phyloP scores from a whole-genome alignment of 1,140 invertebrate genomes.

The Danaus melanippus region DNA sequence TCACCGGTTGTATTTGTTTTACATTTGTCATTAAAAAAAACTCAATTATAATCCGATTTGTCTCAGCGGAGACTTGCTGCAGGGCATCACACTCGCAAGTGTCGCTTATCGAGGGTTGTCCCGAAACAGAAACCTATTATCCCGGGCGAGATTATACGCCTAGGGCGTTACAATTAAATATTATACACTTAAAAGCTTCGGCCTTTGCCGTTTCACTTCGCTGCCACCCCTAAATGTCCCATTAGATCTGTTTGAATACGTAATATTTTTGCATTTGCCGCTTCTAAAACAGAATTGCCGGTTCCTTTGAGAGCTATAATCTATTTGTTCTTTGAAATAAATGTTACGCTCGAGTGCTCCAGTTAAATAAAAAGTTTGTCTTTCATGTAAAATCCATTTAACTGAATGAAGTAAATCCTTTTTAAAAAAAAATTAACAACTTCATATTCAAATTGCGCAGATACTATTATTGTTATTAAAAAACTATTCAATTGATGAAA shows the following conservation, averaged over 20 bases:
- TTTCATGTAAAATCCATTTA: slow-evolving; percentile 25
- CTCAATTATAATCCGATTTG: slow-evolving; percentile 69
- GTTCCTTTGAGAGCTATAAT: slow-evolving; percentile 70
- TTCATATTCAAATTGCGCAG: no score
- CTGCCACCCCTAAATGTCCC: slow-evolving; percentile 71
- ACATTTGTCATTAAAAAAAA: slow-evolving; percentile 56
- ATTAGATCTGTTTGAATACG: slow-evolving; percentile 72
- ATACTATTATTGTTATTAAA: slow-evolving; percentile 3
- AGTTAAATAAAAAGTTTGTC: slow-evolving; percentile 57
- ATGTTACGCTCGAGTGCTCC: slow-evolving; percentile 59
- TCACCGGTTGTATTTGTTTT: slow-evolving; percentile 23
- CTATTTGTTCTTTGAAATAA: slow-evolving; percentile 70
- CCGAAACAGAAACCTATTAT: slow-evolving; percentile 73
- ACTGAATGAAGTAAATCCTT: no score
- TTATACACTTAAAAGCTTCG: slow-evolving; percentile 73
- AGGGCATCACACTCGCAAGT: slow-evolving; percentile 67
- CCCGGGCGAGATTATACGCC: slow-evolving; percentile 73
- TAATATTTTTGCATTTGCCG: slow-evolving; percentile 72
- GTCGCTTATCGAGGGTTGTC: slow-evolving; percentile 64
- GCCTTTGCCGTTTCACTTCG: slow-evolving; percentile 70
- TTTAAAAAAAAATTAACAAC: no score
- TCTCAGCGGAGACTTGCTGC: slow-evolving; percentile 54
- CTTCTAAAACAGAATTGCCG: slow-evolving; percentile 68
- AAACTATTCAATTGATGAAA: slow-evolving; percentile 28
- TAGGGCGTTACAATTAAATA: slow-evolving; percentile 74